Percentiles rank a stretch among this genome's conserved stretches.
These are phyloP conservation scores for Oplegnathus fasciatus DNA, from an alignment of 2,113 vertebrate genomes.

Conservation along the genomic window DNA sequence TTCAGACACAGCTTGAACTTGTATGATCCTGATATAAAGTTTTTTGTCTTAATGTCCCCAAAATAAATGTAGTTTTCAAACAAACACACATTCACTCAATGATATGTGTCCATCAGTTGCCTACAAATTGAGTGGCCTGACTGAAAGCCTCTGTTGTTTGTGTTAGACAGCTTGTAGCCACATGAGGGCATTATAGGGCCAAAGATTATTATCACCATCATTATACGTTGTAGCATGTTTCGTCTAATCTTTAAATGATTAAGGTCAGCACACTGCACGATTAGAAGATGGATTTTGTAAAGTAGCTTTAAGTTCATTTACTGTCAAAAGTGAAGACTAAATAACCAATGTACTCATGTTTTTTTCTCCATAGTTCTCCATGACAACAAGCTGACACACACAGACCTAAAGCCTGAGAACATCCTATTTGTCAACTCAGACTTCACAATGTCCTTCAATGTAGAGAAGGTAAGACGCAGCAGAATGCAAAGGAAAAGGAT, in stretches of 20 bases:
- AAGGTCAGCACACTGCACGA: background rate
- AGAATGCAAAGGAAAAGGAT: background rate
- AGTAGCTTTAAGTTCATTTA: background rate
- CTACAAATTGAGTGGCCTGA: background rate
- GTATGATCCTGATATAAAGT: background rate
- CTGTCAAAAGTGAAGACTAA: background rate
- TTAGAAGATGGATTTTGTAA: background rate
- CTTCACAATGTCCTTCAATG: conserved; percentile 92
- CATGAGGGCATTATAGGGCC: conserved; percentile 31
- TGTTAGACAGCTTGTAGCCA: conserved; percentile 10
- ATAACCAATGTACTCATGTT: background rate
- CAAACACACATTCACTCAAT: background rate
- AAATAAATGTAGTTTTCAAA: background rate
- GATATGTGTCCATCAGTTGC: background rate
- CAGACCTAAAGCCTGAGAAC: conserved; percentile 98
- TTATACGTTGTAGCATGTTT: background rate
- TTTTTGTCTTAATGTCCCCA: background rate
- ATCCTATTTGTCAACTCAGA: conserved; percentile 98
- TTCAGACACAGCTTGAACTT: background rate
- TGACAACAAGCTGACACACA: conserved; percentile 97
- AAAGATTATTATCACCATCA: background rate
- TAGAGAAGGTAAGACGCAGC: conserved; percentile 90
- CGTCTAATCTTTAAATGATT: background rate
- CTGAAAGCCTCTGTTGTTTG: conserved; percentile 18
- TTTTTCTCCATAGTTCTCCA: conserved; percentile 89